A percentile compares a stretch with the other conserved stretches of the same genome.
These are phyloP conservation scores for Cryptomyrus ogoouensis DNA, from an alignment of 2,113 vertebrate genomes.

Conservation along the genomic window DNA sequence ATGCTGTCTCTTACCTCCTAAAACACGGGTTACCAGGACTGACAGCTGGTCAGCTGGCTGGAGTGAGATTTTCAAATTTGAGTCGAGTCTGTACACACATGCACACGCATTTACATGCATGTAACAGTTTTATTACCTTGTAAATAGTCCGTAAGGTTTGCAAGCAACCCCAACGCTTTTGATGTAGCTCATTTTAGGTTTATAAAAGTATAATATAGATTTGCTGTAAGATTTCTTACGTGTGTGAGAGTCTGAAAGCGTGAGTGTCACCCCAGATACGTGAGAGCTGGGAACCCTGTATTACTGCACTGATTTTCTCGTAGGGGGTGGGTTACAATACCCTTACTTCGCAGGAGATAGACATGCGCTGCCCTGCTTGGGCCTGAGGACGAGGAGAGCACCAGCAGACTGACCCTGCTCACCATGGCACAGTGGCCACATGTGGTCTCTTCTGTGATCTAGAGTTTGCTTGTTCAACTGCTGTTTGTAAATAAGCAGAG, in stretches of 20 bases:
- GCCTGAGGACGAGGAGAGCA: constrained; percentile 55
- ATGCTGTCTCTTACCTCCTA: background rate
- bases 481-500: background rate
- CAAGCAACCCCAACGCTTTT: background rate
- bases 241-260: background rate
- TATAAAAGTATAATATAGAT: background rate
- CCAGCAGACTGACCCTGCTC: constrained; percentile 21
- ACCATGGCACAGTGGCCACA: too few relatives aligned
- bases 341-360: constrained; percentile 32
- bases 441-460: background rate
- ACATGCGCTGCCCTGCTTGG: constrained; percentile 23
- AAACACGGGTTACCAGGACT: constrained; percentile 30
- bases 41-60: background rate
- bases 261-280: background rate
- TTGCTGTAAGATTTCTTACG: background rate
- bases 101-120: background rate
- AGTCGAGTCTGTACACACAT: too few relatives aligned
- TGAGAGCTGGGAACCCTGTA: background rate
- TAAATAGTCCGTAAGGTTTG: background rate
- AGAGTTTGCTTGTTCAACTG: background rate
- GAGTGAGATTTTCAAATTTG: background rate
- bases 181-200: background rate
- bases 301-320: constrained; percentile 51
- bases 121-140: background rate
- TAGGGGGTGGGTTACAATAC: constrained; percentile 60